Evolutionary conservation across 2,797 vertebrate genomes (phyloP), one percentile per base, ranked within the genome.

Genomic region (Phylloscopus collybita): DNA sequence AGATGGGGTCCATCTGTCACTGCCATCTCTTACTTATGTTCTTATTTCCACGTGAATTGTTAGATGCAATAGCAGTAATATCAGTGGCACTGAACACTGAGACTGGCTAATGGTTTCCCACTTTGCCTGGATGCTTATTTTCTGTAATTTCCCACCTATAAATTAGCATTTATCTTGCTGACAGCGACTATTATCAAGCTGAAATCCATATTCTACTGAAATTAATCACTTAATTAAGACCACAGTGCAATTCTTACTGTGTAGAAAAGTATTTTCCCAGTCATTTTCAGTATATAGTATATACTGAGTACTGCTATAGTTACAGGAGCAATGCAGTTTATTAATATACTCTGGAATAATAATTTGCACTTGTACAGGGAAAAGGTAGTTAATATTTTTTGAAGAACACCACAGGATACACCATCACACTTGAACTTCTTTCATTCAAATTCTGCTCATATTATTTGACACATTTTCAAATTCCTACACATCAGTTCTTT

Each of bases 151-250:
- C 66, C 62, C 3, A 16, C 67, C 88, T 62, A 90, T 34, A 85
- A 95, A 95, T 95, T 95, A 95, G 18, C 90, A 96, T 79, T 94
- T 93, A 61, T 90, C 80, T 96, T 75, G 62, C 83, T 94, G 93
- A 92, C 94, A 94, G 72, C 47, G 54, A 47, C 70, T 90, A 94
- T 96, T 97, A 95, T 70, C 29, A 23, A 84, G 90, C 72, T 84
- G 88, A 95, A 97, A 95, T 93, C 73, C 83, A 96, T 88, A 81
- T 49, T 88, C 90, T 84, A 18, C 73, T 95, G 95, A 96, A 95
- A 97, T 62, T 30, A 92, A 95, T 81, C 92, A 88, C 80, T 92
- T 95, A 95, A 96, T 96, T 96, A 97, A 90, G 90, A 90, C 82
- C 86, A 56, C n/a, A 29, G 75, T 50, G 85, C 0, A 0, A 82